phyloP scores from a whole-genome alignment of 1,140 invertebrate species.

The Drosophila repleta region DNA sequence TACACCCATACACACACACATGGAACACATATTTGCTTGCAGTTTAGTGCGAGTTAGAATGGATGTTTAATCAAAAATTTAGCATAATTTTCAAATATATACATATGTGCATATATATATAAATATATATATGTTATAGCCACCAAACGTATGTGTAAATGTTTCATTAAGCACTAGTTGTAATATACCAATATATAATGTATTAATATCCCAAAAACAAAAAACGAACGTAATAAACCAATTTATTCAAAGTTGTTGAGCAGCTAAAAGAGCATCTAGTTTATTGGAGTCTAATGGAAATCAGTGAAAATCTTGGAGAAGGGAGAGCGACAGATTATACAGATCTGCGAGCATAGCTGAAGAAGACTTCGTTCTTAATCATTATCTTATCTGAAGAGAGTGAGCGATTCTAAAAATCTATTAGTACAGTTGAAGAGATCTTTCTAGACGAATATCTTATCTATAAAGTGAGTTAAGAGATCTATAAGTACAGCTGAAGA shows the following conservation, averaged over 20 bases:
- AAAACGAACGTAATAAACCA: slow-evolving; percentile 35
- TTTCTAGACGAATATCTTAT: no score
- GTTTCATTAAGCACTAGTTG: slow-evolving; percentile 37
- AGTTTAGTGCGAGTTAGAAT: slow-evolving; percentile 45
- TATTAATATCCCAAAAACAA: slow-evolving; percentile 14
- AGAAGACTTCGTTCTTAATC: no score
- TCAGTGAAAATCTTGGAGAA: no score
- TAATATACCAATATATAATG: slow-evolving; percentile 39
- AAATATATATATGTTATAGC: slow-evolving; percentile 39
- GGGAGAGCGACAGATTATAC: no score
- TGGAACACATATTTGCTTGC: slow-evolving; percentile 30
- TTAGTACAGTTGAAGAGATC: no score
- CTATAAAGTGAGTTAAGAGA: no score
- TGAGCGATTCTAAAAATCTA: no score
- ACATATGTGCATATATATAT: slow-evolving; percentile 42
- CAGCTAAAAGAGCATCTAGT: slow-evolving; percentile 28
- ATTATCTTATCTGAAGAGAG: no score
- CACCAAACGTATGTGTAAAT: slow-evolving; percentile 44
- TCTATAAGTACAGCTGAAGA: no score
- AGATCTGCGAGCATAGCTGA: no score
- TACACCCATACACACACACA: no score
- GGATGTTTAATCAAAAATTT: slow-evolving; percentile 68
- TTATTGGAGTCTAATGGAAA: neutral
- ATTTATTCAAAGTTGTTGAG: slow-evolving; percentile 52
- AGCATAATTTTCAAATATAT: slow-evolving; percentile 69